These are phyloP conservation scores for Botia almorhae DNA, from an alignment of 2,797 vertebrate species.

Conservation along the genomic window DNA sequence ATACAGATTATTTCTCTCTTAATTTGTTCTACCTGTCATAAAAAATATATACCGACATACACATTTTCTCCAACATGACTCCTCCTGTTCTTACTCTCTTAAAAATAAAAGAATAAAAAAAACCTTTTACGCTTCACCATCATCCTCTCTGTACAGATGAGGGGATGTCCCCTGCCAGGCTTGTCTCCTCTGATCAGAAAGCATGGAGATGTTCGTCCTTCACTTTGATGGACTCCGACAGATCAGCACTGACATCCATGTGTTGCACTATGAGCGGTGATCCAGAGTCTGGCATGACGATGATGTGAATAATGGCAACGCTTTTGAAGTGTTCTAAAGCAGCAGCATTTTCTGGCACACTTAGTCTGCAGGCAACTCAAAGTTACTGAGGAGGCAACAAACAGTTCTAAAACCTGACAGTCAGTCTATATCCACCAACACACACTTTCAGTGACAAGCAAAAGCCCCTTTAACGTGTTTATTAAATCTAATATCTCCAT, in stretches of 20 bases:
- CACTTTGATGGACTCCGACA: constrained; percentile 69
- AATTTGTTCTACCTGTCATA: constrained; percentile 8
- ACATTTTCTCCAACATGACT: constrained; percentile 32
- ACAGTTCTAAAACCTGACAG: background rate
- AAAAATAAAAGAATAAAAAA: constrained; percentile 40
- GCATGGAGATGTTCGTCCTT: constrained; percentile 61
- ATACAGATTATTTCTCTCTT: background rate
- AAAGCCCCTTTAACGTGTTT: background rate
- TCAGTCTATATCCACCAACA: constrained; percentile 10
- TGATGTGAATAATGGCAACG: constrained; percentile 41
- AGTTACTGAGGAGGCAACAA: constrained; percentile 21
- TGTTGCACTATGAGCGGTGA: constrained; percentile 54
- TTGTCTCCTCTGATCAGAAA: constrained; percentile 64
- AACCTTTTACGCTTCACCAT: constrained; percentile 61
- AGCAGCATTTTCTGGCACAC: constrained; percentile 22
- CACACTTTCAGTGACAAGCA: background rate
- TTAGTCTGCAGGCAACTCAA: constrained; percentile 3
- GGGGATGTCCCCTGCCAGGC: constrained; percentile 66
- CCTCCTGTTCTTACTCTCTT: constrained; percentile 54
- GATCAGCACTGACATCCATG: constrained; percentile 48
- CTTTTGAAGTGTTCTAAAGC: constrained; percentile 39
- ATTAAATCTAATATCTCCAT: background rate
- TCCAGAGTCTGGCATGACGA: constrained; percentile 43
- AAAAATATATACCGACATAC: constrained; percentile 18
- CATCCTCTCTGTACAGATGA: constrained; percentile 61